Evolutionary conservation across 2,888 invertebrate genomes (phyloP).

Genomic region (Raillietiella orientalis): DNA sequence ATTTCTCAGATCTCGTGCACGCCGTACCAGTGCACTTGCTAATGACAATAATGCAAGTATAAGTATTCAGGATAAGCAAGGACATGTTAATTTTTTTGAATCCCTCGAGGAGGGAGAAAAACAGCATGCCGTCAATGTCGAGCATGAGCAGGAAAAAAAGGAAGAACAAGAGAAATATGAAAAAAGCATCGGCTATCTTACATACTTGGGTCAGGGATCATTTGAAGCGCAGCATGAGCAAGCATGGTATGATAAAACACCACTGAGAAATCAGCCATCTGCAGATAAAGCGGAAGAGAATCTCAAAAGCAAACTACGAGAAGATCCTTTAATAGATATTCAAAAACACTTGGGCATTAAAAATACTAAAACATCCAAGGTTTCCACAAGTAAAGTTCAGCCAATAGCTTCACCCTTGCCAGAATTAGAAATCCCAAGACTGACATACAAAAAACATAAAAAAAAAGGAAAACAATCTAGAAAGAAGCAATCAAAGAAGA

Average conservation of each 20-base stretch:
- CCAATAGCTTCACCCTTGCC: no score
- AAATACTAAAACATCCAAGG: not conserved
- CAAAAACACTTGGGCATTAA: constrained; percentile 18
- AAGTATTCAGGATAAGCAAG: constrained; percentile 8
- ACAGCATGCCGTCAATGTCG: constrained; percentile 33
- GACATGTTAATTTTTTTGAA: constrained; percentile 55
- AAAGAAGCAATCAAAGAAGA: constrained; percentile 9
- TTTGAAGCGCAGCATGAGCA: constrained; percentile 49
- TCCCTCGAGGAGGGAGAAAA: constrained; percentile 40
- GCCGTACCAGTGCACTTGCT: no score
- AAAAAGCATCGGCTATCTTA: constrained; percentile 81
- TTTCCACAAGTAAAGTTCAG: no score
- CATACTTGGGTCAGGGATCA: constrained; percentile 75
- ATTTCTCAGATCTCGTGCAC: constrained; percentile 28
- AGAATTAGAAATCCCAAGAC: no score
- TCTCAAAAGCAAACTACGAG: constrained; percentile 25
- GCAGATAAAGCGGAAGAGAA: constrained; percentile 12
- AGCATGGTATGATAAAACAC: constrained; percentile 51
- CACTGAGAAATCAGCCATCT: constrained; percentile 20
- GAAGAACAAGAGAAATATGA: constrained; percentile 85
- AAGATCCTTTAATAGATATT: constrained; percentile 41
- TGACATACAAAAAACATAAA: constrained; percentile 1
- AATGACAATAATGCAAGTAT: not conserved
- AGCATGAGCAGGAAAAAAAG: constrained; percentile 61
- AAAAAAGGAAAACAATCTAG: constrained; percentile 5